Percentiles rank a stretch among this genome's conserved stretches.
Evolutionary conservation across 1,140 invertebrate genomes (phyloP).

Genomic region (Ruditapes philippinarum): DNA sequence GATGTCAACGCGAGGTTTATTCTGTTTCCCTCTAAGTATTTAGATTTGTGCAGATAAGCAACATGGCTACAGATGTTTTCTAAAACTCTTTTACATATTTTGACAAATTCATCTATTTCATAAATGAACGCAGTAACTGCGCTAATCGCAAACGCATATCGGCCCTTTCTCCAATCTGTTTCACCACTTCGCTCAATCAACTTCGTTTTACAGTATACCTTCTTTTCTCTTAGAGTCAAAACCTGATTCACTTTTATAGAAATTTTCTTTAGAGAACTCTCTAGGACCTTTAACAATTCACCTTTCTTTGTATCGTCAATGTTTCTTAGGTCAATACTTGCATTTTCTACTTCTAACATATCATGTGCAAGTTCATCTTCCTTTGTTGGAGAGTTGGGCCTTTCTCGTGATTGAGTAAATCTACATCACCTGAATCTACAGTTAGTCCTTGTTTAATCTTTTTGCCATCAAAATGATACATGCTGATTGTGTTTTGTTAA

Average conservation of each 20-base stretch:
- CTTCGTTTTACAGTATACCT: too few species aligned
- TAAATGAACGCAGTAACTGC: too few species aligned
- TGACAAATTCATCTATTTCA: too few species aligned
- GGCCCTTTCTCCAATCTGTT: too few species aligned
- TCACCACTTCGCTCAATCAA: too few species aligned
- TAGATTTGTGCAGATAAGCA: too few species aligned
- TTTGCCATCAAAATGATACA: slow-evolving; percentile 44
- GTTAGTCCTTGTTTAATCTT: slow-evolving; percentile 41
- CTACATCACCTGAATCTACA: slow-evolving; percentile 6
- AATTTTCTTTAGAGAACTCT: neutral
- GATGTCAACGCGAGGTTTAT: too few species aligned
- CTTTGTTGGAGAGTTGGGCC: neutral
- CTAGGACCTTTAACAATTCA: slow-evolving; percentile 13
- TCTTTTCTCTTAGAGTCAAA: neutral
- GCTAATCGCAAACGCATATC: too few species aligned
- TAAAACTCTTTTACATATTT: too few species aligned
- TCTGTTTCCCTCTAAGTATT: too few species aligned
- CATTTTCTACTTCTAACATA: neutral
- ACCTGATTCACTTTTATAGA: slow-evolving; percentile 4
- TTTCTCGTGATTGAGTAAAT: slow-evolving; percentile 4
- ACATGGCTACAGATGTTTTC: too few species aligned
- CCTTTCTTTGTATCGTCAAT: neutral
- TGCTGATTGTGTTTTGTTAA: neutral
- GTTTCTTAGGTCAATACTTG: neutral
- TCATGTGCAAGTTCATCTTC: neutral